Evolutionary conservation across 1,140 invertebrate genomes (phyloP).

Genomic region (Epicauta chinensis): DNA sequence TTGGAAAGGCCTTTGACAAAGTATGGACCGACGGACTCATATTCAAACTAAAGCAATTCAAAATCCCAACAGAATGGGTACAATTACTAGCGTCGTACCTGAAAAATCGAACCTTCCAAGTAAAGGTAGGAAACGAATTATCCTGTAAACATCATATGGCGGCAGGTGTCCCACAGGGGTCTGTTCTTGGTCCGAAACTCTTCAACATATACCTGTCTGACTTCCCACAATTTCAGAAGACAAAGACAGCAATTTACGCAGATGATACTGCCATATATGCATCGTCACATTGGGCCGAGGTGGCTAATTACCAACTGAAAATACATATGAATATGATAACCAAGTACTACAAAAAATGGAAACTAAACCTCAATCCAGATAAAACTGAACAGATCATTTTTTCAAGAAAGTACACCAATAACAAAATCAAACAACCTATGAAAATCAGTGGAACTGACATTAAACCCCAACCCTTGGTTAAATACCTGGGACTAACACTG

Average conservation of each 20-base stretch:
- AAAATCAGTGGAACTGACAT: conserved; percentile 1
- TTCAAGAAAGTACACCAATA: not conserved
- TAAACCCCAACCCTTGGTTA: conserved; percentile 8
- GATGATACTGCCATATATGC: conserved; percentile 26
- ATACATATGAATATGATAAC: conserved; percentile 8
- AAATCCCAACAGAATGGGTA: conserved; percentile 8
- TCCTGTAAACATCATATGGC: conserved; percentile 7
- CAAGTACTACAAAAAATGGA: conserved; percentile 13
- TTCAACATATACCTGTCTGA: conserved; percentile 24
- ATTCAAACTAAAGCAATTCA: conserved; percentile 21
- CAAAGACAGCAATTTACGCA: conserved; percentile 23
- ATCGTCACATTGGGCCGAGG: not conserved
- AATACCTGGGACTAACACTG: conserved; percentile 31
- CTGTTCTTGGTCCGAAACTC: conserved; percentile 24
- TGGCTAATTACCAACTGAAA: not conserved
- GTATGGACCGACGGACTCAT: conserved; percentile 30
- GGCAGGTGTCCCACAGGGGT: conserved; percentile 34
- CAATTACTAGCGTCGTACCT: conserved; percentile 22
- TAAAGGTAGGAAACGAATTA: conserved; percentile 9
- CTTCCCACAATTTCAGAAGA: conserved; percentile 19
- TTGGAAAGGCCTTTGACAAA: conserved; percentile 32
- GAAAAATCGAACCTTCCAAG: conserved; percentile 21
- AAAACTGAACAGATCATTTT: conserved; percentile 18
- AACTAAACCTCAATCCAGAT: conserved; percentile 23
- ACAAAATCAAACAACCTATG: conserved; percentile 3